A percentile compares a stretch with the other conserved stretches of the same genome.
Conservation (phyloP, 2,113 vertebrate genomes). For the Pardalotus punctatus region DNA sequence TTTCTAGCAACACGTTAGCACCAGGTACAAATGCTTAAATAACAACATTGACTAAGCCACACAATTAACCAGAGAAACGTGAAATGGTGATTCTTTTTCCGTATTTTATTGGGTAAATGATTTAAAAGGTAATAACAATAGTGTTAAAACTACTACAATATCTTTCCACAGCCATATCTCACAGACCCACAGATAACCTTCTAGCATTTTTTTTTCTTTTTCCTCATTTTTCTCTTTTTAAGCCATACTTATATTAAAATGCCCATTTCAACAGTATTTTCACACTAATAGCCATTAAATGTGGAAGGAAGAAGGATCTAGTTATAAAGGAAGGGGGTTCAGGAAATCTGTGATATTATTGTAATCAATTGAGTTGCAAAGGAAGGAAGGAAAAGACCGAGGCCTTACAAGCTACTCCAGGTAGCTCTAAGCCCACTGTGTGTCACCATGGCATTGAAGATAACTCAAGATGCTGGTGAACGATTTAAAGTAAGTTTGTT, state of each 20-base stretch:
- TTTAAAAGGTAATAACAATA: constrained; percentile 99
- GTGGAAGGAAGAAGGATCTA: constrained; percentile 87
- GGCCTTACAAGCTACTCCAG: constrained; percentile 87
- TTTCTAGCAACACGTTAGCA: neutral
- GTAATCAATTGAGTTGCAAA: constrained; percentile 83
- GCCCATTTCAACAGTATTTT: constrained; percentile 87
- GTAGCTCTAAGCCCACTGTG: constrained; percentile 77
- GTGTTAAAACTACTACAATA: constrained; percentile 99
- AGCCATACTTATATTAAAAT: constrained; percentile 89
- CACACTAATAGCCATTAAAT: constrained; percentile 96
- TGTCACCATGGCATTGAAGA: constrained; percentile 79
- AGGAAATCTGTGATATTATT: constrained; percentile 74
- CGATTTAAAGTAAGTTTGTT: constrained; percentile 75
- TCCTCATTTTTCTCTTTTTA: constrained; percentile 77
- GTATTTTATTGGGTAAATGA: constrained; percentile 99
- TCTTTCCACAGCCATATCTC: constrained; percentile 96
- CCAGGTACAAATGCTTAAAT: neutral
- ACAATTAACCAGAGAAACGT: constrained; percentile 36
- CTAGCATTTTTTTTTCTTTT: constrained; percentile 65
- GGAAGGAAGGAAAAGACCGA: constrained; percentile 75
- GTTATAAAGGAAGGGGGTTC: constrained; percentile 78
- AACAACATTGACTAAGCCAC: neutral
- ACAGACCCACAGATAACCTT: constrained; percentile 93
- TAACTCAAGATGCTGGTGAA: constrained; percentile 87
- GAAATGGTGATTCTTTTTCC: constrained; percentile 68